Evolutionary conservation across 2,113 vertebrate species (phyloP), one percentile per base, ranked within the genome.

Genomic region (Mystacornis crossleyi): DNA sequence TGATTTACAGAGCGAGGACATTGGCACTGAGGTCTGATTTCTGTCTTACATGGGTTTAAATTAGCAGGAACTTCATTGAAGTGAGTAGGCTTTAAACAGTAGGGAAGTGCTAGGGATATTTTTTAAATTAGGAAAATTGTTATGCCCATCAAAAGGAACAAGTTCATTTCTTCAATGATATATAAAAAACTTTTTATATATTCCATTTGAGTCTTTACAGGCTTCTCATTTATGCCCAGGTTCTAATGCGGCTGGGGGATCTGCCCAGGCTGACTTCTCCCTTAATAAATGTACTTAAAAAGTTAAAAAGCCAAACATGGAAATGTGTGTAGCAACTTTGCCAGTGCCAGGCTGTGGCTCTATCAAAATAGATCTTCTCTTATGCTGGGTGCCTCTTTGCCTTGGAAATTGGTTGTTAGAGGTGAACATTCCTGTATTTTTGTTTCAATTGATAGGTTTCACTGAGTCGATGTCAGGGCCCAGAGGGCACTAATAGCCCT

Each of bases 1-100:
- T 95, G 91, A 79, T 92, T 93, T 78, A 86, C 79, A 74, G 85
- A 93, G 85, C 12, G 13, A 81, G 75, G 81, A 66, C 93, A 57
- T 77, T 93, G 90, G 43, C 67, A 67, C 54, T 54, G 24, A 55
- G 65, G 57, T 85, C 84, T 95, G 50, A 94, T 80, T 82, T 75
- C 95, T 91, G 78, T 43, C 66, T 69, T 75, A 67, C 14, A 29
- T 4, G 23, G 45, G 19, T 75, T 90, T 66, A 45, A 79, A 82
- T 88, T 92, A 82, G 67, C 80, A 79, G 70, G 34, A 73, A 36
- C 60, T 73, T 88, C 33, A 67, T 18, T 74, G 43, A 83, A 74
- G 42, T 48, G 31, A 92, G 14, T 61, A 26, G 62, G 34, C 31
- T 82, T 61, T 42, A 72, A 83, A 62, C n/a, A 61, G 28, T 25